Evolutionary conservation across 2,113 vertebrate species (phyloP).

Genomic region (Corythaeola cristata): DNA sequence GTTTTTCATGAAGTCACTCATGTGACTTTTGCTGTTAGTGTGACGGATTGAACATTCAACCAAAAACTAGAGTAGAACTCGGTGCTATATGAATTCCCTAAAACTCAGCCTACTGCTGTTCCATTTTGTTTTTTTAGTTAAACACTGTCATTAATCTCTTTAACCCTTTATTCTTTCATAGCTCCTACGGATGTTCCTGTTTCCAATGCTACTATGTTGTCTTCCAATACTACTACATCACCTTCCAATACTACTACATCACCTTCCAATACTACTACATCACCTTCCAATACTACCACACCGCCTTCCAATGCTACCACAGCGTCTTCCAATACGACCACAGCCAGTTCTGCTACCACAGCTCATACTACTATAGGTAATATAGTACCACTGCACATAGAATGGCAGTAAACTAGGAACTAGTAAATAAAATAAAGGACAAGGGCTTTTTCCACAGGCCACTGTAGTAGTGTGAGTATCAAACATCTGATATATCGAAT

Average conservation of each 20-base stretch:
- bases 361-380: slow-evolving; percentile 57
- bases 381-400: neutral
- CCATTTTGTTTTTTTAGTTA: neutral
- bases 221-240: neutral
- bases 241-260: neutral
- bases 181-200: accelerated
- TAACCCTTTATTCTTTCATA: neutral
- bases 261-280: neutral
- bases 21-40: neutral
- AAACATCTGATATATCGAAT: neutral
- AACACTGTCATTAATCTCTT: neutral
- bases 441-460: neutral
- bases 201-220: accelerated
- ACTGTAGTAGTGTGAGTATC: neutral
- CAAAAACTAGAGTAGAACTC: neutral
- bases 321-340: neutral
- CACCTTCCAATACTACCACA: neutral
- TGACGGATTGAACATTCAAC: neutral
- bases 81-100: neutral
- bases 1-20: neutral
- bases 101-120: neutral
- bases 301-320: neutral
- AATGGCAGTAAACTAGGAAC: neutral
- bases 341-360: neutral
- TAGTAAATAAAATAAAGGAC: neutral